Conservation (phyloP, 2,113 vertebrate genomes). For the Asarcornis scutulata region DNA sequence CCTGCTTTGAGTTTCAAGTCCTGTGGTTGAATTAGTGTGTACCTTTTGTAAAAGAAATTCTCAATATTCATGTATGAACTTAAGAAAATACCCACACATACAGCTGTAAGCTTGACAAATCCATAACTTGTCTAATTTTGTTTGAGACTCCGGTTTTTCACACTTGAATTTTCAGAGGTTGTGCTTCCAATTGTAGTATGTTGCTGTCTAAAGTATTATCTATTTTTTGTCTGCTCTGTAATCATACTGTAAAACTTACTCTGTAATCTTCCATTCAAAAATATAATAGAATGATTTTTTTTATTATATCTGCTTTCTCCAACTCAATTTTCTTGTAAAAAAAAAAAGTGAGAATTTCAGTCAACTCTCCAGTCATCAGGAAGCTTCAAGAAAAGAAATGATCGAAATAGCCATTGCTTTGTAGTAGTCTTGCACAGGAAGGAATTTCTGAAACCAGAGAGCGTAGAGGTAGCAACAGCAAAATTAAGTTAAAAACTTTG, state of each 20-base stretch:
- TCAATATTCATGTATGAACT: rapidly evolving
- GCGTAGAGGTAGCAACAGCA: background rate
- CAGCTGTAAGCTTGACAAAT: background rate
- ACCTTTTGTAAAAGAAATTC: background rate
- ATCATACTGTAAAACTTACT: background rate
- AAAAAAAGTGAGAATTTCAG: background rate
- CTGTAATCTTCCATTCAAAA: background rate
- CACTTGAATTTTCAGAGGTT: background rate
- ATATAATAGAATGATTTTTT: background rate
- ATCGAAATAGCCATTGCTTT: background rate
- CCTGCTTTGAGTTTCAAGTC: background rate
- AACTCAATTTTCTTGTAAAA: background rate
- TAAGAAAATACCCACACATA: background rate
- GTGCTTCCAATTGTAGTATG: background rate
- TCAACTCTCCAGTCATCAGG: background rate
- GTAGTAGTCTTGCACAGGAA: background rate
- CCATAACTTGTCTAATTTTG: background rate
- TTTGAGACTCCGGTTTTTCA: background rate
- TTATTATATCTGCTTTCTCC: background rate
- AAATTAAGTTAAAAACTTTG: constrained; percentile 2
- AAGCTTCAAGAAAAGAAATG: background rate
- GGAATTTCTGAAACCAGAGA: background rate
- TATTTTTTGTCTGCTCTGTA: background rate
- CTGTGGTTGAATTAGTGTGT: background rate
- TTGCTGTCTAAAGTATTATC: background rate